Evolutionary conservation across 2,888 invertebrate species (phyloP), one percentile per base, ranked within the genome.

Genomic region (Drosophila vallismaia): DNA sequence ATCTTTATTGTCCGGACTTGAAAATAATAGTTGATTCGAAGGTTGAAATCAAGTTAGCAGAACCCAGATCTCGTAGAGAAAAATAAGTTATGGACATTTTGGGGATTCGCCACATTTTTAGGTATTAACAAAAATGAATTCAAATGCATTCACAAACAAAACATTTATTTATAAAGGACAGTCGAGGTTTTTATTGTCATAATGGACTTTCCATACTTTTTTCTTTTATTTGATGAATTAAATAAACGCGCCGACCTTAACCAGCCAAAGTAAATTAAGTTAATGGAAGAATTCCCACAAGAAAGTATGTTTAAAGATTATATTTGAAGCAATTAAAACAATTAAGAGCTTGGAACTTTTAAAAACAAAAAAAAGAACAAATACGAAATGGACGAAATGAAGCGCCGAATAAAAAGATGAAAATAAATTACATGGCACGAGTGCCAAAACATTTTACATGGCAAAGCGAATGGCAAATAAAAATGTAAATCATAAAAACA

Each of bases 291-390:
- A 69, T 51, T 59, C 31, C 44, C 42, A 40, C n/a, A 44, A 64
- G 52, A 40, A 42, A 29, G 38, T 44, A 48, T 33, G 55, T 36
- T 29, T 64, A 62, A 66, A 63, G 67, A 52, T 46, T 51, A 50
- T 29, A 24, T 12, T 4, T 14, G 50, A 36, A 12, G 74, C 79
- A 87, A 85, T 86, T 85, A 85, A 85, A 77, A 75, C 83, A 87
- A 77, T 87, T 87, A 85, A 77, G 77, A 73, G 76, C 67, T 71
- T 52, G 67, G 48, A 73, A 82, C 84, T 86, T 86, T 86, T 42
- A 19, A 19, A 75, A 19, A 19, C 71, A 78, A 51, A 19, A 75
- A 71, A 78, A 51, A 67, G 77, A 77, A 75, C 42, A 71, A 26
- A 28, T 42, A 33, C 12, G 36, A 28, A 29, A 26, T 24, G 28